Evolutionary conservation across 2,888 invertebrate species (phyloP), one percentile per base, ranked within the genome.

Genomic region (Trachelus stipa): DNA sequence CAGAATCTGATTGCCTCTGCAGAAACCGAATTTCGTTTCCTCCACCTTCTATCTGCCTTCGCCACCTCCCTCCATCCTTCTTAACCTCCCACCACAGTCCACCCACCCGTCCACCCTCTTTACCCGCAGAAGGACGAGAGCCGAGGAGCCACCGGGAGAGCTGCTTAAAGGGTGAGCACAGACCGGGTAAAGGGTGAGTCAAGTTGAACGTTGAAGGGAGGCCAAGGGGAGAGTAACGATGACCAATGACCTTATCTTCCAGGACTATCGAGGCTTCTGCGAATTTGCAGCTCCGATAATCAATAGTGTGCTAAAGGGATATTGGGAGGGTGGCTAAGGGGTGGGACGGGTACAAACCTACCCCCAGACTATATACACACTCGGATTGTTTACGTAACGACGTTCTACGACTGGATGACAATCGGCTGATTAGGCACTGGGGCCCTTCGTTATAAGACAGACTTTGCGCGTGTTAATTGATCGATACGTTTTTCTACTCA

Each of bases 191-290:
- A 56, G 56, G 56, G 56, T 56, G 74, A 68, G 73, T 37, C 69
- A 34, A 74, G 40, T 69, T 68, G 74, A 74, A 73, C 37, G 74
- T 37, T 68, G 37, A 69, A 73, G 74, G 77, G 31, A 37, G 68
- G 40, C 34, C 68, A 40, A 23, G 71, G 56, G 77, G 23, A 69
- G 69, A 73, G 74, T 74, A 77, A 77, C 74, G 69, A 74, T 74
- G 74, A 56, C 77, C 77, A 34, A 34, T 68, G 69, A 77, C 71
- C 71, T 71, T 71, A 71, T 71, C 71, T 31, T 34, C 31, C 33
- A 71, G 71, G 71, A 71, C 71, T 31, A 56, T 56, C 56, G 56
- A 56, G 56, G 56, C 56, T 56, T 56, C 23, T 56, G 56, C 9
- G 56, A 56, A 23, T 56, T 56, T 56, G 56, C 56, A 56, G 56